Evolutionary conservation across 2,113 vertebrate species (phyloP), one percentile per base, ranked within the genome.

Genomic region (Poecile atricapillus): DNA sequence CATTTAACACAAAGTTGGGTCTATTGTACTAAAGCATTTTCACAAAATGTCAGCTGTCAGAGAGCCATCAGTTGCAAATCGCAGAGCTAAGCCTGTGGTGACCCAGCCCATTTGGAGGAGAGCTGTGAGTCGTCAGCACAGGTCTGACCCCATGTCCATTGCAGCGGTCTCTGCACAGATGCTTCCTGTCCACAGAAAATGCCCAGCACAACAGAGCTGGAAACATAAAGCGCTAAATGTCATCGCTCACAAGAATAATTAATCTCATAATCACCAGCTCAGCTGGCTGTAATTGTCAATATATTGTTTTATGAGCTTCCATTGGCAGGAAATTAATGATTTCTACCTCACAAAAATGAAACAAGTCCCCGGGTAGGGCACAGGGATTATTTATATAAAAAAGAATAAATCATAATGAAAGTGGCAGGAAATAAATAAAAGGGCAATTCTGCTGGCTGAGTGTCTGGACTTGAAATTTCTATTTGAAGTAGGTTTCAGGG

Each of bases 321-420:
- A 83, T 83, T 91, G 90, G 87, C 90, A 92, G 90, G 83, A 95
- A 96, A 96, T 90, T 55, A 96, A 93, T 95, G 44, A 95, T 94
- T 95, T 91, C 43, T 93, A 93, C 95, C 83, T 95, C 53, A 14
- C 67, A 84, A 87, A 96, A 95, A 94, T 87, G 46, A 90, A 95
- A 85, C 47, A 8, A 83, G 55, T 94, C 80, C 37, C n/a, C 0
- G 14, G n/a, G 55, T 85, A 65, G 1, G 3, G 41, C 71, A 73
- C 13, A 49, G 44, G 35, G 63, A 70, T 95, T 93, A 95, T 93
- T 95, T 93, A 91, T 91, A 87, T 24, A 67, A 55, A 91, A 56
- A 89, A 91, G 63, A 95, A 96, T 94, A 92, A 96, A 97, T 95
- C 94, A 93, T 80, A 93, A 91, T 93, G 81, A 92, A 95, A 95